Evolutionary conservation across 2,113 vertebrate genomes (phyloP), one percentile per base, ranked within the genome.

Genomic region (Tachuris rubrigastra): DNA sequence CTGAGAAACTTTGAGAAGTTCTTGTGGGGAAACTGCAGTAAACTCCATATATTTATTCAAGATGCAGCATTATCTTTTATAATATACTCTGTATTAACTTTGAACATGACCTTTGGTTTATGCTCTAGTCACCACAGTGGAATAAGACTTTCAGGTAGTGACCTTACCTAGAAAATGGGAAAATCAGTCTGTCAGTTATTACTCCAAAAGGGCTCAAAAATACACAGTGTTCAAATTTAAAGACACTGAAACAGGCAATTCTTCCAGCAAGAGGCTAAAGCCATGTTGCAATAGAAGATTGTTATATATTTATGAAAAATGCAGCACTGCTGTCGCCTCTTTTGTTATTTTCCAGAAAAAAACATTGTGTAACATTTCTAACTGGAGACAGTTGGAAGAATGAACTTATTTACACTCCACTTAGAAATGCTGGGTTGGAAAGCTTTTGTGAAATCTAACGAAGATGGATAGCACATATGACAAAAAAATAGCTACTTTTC

Each of bases 251-350:
- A 85, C 18, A 68, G 14, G 59, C 8, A 62, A 37, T 28, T 31
- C 31, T 63, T 62, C 22, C 28, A 68, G 49, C 19, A 23, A 41
- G 49, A 84, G 23, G 42, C n/a, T 23, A 14, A 71, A 66, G 13
- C 10, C 39, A 5, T 6, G 10, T 21, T 77, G 33, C 44, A 49
- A n/a, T 2, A 53, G 55, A 47, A 73, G 35, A 33, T 17, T 16
- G 31, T 37, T 69, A 27, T 12, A 30, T 12, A 46, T 3, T 31
- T 15, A 55, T 14, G 33, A 37, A 60, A 89, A 82, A 11, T 5
- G 21, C 60, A 78, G 65, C 8, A 33, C 21, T 8, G 1, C 18
- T 82, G 16, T 30, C 0, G 0, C 12, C 8, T 44, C 60, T 73
- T 65, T 10, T 15, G 20, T 30, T 44, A 3, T 27, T 83, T 62